Evolutionary conservation across 92 coral and sea anemone genomes (phyloP).

Genomic region (Phenganax subtilis): DNA sequence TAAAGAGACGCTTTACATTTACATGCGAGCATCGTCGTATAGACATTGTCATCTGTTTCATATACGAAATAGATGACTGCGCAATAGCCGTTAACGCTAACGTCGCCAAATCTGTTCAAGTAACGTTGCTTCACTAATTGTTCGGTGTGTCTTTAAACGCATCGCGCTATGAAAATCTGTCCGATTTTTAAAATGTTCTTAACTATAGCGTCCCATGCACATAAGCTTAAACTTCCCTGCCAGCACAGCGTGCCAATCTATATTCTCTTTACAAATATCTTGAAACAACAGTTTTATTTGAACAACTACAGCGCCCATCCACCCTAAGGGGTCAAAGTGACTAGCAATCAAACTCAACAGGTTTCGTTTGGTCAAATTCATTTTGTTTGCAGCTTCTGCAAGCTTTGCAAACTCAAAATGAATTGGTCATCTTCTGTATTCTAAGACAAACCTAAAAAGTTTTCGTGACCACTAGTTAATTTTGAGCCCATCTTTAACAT

Average conservation of each 20-base stretch:
- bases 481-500: too few relatives aligned
- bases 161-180: background rate
- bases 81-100: too few relatives aligned
- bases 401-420: background rate
- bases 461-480: background rate
- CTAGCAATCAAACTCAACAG: background rate
- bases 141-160: background rate
- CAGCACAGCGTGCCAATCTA: background rate
- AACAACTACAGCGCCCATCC: background rate
- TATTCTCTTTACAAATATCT: background rate
- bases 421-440: background rate
- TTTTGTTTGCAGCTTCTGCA: background rate
- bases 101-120: too few relatives aligned
- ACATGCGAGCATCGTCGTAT: too few relatives aligned
- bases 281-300: slow-evolving; percentile 1
- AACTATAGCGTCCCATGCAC: background rate
- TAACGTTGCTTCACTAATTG: background rate
- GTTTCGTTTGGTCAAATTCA: background rate
- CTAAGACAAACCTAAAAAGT: slow-evolving; percentile 24
- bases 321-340: slow-evolving; percentile 9
- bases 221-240: too few relatives aligned
- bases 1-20: too few relatives aligned
- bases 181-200: background rate
- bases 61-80: too few relatives aligned
- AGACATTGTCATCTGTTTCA: too few relatives aligned